phyloP scores from a whole-genome alignment of 2,113 vertebrate genomes.

The Phainopepla nitens region DNA sequence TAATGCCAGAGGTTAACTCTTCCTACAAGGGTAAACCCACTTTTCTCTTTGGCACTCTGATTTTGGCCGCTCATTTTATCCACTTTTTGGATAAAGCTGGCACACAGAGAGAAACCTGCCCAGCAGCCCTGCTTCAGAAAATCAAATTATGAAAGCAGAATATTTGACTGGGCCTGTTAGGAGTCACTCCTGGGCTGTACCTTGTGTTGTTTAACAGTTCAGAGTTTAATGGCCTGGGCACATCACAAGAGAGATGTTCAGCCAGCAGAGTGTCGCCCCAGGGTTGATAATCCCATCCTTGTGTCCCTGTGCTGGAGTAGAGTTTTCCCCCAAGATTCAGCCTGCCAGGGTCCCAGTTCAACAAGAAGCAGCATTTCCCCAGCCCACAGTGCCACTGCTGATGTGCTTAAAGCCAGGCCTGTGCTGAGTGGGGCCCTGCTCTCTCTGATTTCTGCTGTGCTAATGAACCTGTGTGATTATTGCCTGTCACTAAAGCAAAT shows the following conservation, averaged over 20 bases:
- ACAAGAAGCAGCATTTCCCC: not conserved
- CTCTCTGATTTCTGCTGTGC: slow-evolving; percentile 43
- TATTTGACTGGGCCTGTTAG: not conserved
- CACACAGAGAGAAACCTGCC: slow-evolving; percentile 27
- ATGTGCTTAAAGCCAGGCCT: slow-evolving; percentile 18
- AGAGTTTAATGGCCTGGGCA: not conserved
- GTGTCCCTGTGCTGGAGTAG: not conserved
- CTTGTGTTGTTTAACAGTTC: not conserved
- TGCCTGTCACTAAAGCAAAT: slow-evolving; percentile 57
- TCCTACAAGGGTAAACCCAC: not conserved
- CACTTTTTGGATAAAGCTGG: slow-evolving; percentile 13
- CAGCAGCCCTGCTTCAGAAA: slow-evolving; percentile 1
- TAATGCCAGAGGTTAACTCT: not conserved
- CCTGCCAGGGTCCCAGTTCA: not conserved
- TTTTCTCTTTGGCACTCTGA: slow-evolving; percentile 37
- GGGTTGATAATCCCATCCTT: not conserved
- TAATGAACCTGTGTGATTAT: slow-evolving; percentile 65
- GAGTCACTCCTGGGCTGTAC: not conserved
- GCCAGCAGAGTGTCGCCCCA: not conserved
- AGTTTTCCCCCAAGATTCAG: not conserved
- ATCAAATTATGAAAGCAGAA: not conserved
- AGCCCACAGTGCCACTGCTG: not conserved
- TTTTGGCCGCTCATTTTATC: not conserved
- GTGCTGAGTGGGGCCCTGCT: slow-evolving; percentile 11
- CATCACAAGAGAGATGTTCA: not conserved